phyloP scores from a whole-genome alignment of 1,140 invertebrate species.

The Scaptodrosophila lebanonensis region DNA sequence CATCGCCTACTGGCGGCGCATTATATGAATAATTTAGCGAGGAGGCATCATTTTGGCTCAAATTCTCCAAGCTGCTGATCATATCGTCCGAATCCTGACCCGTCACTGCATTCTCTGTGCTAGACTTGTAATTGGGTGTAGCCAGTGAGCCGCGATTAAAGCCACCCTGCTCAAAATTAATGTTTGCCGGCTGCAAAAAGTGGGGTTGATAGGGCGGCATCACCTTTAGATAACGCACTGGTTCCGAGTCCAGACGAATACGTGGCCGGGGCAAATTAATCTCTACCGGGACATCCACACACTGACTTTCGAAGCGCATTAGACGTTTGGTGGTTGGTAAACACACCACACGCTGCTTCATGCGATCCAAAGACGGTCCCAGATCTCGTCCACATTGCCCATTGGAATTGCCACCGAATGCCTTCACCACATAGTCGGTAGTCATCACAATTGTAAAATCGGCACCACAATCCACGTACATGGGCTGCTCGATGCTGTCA shows the following conservation, averaged over 20 bases:
- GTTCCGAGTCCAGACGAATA: constrained; percentile 60
- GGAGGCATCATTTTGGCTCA: constrained; percentile 61
- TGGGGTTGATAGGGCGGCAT: constrained; percentile 69
- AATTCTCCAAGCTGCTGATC: constrained; percentile 70
- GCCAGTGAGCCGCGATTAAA: constrained; percentile 36
- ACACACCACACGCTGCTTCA: constrained; percentile 66
- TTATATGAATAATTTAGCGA: constrained; percentile 53
- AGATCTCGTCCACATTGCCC: constrained; percentile 78
- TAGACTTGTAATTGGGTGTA: constrained; percentile 59
- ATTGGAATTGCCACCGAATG: constrained; percentile 82
- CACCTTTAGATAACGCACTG: constrained; percentile 71
- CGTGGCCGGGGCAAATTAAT: constrained; percentile 71
- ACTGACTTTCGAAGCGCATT: constrained; percentile 72
- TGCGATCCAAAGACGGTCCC: constrained; percentile 58
- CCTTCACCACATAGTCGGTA: constrained; percentile 79
- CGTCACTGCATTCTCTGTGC: constrained; percentile 56
- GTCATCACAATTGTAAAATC: constrained; percentile 82
- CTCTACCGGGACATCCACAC: constrained; percentile 66
- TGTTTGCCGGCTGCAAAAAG: constrained; percentile 64
- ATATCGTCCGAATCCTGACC: constrained; percentile 72
- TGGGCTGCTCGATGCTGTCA: constrained; percentile 69
- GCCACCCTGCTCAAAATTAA: constrained; percentile 47
- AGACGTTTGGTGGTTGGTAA: constrained; percentile 69
- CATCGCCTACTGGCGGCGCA: constrained; percentile 34
- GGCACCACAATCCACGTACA: constrained; percentile 79